Evolutionary conservation across 2,797 vertebrate genomes (phyloP).

Genomic region (Enteromius trimaculatus): DNA sequence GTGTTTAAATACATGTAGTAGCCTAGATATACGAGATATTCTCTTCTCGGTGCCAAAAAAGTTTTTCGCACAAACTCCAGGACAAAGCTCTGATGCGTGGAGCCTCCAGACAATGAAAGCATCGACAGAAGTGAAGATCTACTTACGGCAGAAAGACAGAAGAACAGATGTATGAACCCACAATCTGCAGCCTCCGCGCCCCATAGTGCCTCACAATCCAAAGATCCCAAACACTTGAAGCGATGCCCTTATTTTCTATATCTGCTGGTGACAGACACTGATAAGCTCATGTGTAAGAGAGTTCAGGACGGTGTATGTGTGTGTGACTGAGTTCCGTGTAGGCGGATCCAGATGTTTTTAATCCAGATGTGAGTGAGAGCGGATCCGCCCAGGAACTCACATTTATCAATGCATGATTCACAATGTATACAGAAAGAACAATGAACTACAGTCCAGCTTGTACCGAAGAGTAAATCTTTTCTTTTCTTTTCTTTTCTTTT

Average conservation of each 20-base stretch:
- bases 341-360: conserved; percentile 84
- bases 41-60: background rate
- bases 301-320: conserved; percentile 43
- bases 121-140: conserved; percentile 42
- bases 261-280: conserved; percentile 38
- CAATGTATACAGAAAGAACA: conserved; percentile 28
- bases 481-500: background rate
- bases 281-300: conserved; percentile 40
- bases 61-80: conserved; percentile 5
- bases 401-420: conserved; percentile 45
- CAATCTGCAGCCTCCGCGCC: conserved; percentile 58
- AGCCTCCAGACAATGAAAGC: conserved; percentile 52
- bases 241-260: conserved; percentile 16
- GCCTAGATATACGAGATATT: background rate
- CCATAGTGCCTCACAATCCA: conserved; percentile 66
- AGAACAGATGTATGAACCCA: conserved; percentile 62
- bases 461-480: background rate
- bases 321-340: conserved; percentile 66
- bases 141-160: conserved; percentile 68
- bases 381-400: conserved; percentile 84
- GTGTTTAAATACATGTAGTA: background rate
- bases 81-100: conserved; percentile 36
- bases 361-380: conserved; percentile 83
- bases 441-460: background rate
- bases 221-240: conserved; percentile 2